Evolutionary conservation across 2,888 invertebrate species (phyloP), one percentile per base, ranked within the genome.

Genomic region (Perizoma flavofasciatum): DNA sequence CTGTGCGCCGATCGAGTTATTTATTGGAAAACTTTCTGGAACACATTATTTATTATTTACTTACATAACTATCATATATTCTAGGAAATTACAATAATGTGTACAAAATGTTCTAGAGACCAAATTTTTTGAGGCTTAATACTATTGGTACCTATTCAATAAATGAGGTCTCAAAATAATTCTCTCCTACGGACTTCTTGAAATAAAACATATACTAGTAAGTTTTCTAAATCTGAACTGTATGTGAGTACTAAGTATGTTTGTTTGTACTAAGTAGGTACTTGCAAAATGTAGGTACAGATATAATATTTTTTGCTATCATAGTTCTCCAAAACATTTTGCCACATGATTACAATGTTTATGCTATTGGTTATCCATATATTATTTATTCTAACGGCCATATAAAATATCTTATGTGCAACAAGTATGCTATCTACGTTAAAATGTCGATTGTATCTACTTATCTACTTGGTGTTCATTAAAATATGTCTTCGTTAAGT

Each of bases 391-490:
- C 56, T 61, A 61, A 67, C 62, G 59, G 61, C 67, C 66, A 65
- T 71, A 61, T 68, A 66, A 63, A 63, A 66, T 66, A 68, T 62
- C 49, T 59, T 63, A 68, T n/a, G 53, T 47, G 33, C 58, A 60
- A 59, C 59, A 61, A 64, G 46, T 65, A 63, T 48, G 53, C 69
- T 70, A 69, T 71, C 67, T 74, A 72, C 65, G 59, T 71, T 71
- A 74, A 71, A 79, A 77, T 75, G 77, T 78, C 61, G 69, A 72
- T 82, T 81, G 79, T 84, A 80, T 77, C 82, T 87, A 86, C 81
- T 79, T 81, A 82, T 74, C 86, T 89, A 88, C 69, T 88, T 88
- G 89, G 89, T 89, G 89, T 89, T 88, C 77, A 79, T 81, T 86
- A 82, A 72, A 86, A 86, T 86, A 84, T 86, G 83, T 83, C 81